Base-by-base conservation (phyloP, 2,113 vertebrate species). In the Pipa parva region DNA sequence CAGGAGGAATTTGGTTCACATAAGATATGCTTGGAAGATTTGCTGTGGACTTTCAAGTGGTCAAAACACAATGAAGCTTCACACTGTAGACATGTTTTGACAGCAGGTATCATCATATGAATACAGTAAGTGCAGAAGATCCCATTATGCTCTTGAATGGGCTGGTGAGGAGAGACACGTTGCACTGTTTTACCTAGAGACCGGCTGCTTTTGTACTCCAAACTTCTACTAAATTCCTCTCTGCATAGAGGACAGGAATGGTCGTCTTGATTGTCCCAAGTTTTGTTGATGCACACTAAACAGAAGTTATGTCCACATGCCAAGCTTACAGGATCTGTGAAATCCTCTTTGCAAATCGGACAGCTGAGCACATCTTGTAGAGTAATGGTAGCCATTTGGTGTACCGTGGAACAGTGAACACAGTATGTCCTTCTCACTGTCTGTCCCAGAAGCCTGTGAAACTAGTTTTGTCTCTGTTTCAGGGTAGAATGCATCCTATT, bases 41-140 rank as follows among this genome's bases (percentile, higher is more conserved):
- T 57, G 55, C 55, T 31, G 27, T 57, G 55, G 17, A 57, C 55
- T 20, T 9, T 57, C 11, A 36, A 13, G 33, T 36, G 33, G 33
- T 36, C 15, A 11, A 13, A 13, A 13, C 33, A 36, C 33, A 36
- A 21, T 1, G 17, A 36, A 12, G 22, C 55, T 21, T 57, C 55
- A 57, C 55, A 57, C 4, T 31, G 55, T 5, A 57, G 29, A 12
- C 55, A 57, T 10, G 4, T 33, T 37, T 33, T 57, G 13, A 31
- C 26, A 18, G 55, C 55, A 1, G 55, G 17, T 21, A 57, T 28
- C 7, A 18, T 2, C 11, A 13, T 13, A 3, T 36, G 33, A 13
- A 36, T 9, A 13, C 33, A 36, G 33, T 36, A 36, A 13, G 3
- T 36, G 33, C 33, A 36, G 33, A 36, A 36, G 10, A 36, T 36